Evolutionary conservation across 53 echinoderm and acorn worm species (phyloP).

Genomic region (Echinarachnius parma): DNA sequence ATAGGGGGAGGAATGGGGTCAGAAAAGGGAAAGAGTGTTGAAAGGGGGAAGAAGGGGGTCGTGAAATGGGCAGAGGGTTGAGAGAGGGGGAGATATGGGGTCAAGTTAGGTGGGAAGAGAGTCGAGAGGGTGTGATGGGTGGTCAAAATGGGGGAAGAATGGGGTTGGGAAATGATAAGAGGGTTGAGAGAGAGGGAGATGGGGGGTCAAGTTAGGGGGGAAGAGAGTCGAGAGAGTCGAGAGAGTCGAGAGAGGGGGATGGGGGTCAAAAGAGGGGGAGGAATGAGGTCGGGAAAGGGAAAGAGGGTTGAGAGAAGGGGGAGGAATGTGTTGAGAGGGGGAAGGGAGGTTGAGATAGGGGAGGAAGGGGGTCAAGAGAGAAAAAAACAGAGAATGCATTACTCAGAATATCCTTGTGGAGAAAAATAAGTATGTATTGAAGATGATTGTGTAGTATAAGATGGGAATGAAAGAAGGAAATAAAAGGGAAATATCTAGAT

Average conservation of each 20-base stretch:
- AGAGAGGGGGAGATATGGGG: neutral
- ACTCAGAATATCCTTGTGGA: neutral
- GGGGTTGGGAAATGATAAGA: neutral
- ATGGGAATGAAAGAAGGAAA: neutral
- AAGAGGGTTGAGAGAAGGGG: neutral
- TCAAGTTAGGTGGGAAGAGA: neutral
- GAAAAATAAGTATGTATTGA: no score
- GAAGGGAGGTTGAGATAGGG: neutral
- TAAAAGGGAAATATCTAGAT: neutral
- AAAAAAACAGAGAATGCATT: neutral
- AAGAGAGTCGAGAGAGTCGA: neutral
- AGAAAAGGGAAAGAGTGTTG: constrained; percentile 11
- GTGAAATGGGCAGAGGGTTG: neutral
- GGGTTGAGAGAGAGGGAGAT: neutral
- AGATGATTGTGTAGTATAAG: no score
- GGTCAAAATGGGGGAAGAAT: neutral
- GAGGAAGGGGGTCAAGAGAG: neutral
- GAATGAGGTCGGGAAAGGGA: neutral
- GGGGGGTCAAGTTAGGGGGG: neutral
- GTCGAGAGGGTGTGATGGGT: neutral
- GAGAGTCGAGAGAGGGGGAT: neutral
- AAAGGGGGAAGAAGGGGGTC: neutral
- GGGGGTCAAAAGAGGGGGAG: neutral
- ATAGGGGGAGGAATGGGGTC: neutral
- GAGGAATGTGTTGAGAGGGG: neutral